Conservation (phyloP, 2,113 vertebrate genomes). For the Zonotrichia leucophrys region DNA sequence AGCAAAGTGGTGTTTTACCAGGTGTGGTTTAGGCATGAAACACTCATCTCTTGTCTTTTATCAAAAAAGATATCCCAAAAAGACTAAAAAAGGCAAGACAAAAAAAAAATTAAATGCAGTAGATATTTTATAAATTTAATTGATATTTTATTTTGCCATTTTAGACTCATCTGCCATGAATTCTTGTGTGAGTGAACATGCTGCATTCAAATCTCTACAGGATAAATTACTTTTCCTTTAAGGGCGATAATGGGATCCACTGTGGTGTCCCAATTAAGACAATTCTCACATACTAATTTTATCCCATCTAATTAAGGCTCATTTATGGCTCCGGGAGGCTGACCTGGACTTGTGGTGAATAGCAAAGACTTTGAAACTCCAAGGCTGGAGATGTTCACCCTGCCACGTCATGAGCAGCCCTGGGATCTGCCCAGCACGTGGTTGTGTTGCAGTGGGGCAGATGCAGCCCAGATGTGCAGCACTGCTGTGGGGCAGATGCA, state of each 20-base stretch:
- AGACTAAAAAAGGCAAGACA: not conserved
- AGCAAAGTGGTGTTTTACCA: not conserved
- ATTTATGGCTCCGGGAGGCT: not conserved
- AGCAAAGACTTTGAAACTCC: not conserved
- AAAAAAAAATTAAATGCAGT: not conserved
- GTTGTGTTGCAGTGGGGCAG: not conserved
- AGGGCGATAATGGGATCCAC: not conserved
- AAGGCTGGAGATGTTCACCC: not conserved
- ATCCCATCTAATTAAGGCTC: conserved; percentile 24
- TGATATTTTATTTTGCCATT: not conserved
- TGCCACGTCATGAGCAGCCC: not conserved
- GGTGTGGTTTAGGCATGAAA: not conserved
- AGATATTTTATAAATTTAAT: not conserved
- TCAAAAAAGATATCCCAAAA: not conserved
- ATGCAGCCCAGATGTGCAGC: too few relatives aligned
- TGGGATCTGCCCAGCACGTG: accelerated
- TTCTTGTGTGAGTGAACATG: not conserved
- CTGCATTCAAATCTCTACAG: not conserved
- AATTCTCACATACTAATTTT: not conserved
- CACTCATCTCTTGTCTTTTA: not conserved
- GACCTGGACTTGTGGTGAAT: not conserved
- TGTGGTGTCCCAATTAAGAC: conserved; percentile 7
- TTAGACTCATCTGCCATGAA: not conserved
- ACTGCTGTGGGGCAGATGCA: too few relatives aligned
- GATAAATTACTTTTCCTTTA: not conserved